These are phyloP conservation scores for Tretioscincus oriximinensis DNA, from an alignment of 2,113 vertebrate genomes.

Conservation along the genomic window DNA sequence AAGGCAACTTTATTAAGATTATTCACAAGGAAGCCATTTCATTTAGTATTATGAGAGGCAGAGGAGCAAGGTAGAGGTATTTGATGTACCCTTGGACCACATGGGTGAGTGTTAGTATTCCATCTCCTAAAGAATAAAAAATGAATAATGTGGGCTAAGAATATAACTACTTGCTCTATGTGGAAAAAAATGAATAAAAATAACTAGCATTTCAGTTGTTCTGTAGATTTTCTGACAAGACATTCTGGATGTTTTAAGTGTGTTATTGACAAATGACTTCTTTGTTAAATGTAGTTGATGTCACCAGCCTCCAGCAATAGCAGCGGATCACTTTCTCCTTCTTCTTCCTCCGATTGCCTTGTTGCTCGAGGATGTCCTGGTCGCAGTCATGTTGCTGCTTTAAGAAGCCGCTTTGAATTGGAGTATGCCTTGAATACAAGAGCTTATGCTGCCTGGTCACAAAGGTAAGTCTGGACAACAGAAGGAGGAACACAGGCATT, in stretches of 20 bases:
- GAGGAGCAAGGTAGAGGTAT: not conserved
- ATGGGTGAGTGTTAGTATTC: not conserved
- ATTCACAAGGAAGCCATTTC: not conserved
- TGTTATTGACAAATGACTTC: not conserved
- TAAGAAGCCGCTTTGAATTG: constrained; percentile 87
- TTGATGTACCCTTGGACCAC: not conserved
- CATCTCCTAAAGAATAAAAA: not conserved
- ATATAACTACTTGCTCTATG: not conserved
- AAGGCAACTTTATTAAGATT: not conserved
- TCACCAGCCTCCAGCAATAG: constrained; percentile 93
- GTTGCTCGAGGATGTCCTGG: constrained; percentile 77
- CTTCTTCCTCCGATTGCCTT: constrained; percentile 89
- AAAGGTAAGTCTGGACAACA: constrained; percentile 69
- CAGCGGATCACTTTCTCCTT: constrained; percentile 90
- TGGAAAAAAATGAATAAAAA: not conserved
- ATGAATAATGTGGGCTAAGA: not conserved
- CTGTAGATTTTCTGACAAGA: not conserved
- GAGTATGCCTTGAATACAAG: constrained; percentile 86
- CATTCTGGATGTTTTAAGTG: not conserved
- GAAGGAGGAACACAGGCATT: fast-evolving
- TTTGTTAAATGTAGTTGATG: constrained; percentile 78
- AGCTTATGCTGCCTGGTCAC: constrained; percentile 78
- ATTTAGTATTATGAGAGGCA: not conserved
- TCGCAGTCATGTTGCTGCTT: constrained; percentile 86
- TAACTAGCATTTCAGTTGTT: not conserved